These are phyloP conservation scores for Cyclura pinguis DNA, from an alignment of 2,797 vertebrate species.

Conservation along the genomic window DNA sequence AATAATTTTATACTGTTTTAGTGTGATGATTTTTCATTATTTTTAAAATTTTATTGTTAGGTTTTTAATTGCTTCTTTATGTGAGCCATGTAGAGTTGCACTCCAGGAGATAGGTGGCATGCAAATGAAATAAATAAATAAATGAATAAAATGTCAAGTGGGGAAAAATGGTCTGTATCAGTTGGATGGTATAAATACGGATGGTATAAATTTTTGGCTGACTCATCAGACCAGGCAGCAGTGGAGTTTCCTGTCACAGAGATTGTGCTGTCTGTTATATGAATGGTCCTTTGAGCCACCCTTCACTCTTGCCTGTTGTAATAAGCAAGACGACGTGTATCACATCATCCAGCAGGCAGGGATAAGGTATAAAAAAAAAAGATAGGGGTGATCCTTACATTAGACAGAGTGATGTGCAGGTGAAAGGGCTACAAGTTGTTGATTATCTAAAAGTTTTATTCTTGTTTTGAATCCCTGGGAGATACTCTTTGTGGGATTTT, in stretches of 20 bases:
- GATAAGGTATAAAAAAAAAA: not conserved
- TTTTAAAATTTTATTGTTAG: too few relatives aligned
- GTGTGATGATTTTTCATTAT: too few relatives aligned
- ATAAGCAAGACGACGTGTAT: not conserved
- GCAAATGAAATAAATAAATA: too few relatives aligned
- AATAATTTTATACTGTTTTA: too few relatives aligned
- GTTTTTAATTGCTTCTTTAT: too few relatives aligned
- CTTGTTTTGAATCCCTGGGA: not conserved
- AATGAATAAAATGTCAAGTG: too few relatives aligned
- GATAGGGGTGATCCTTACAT: not conserved
- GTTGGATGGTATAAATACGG: not conserved
- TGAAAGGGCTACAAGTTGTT: not conserved
- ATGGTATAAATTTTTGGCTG: not conserved
- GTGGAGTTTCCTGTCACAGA: not conserved
- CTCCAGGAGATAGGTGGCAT: too few relatives aligned
- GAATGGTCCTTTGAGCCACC: not conserved
- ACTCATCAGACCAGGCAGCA: not conserved
- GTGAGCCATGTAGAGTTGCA: too few relatives aligned
- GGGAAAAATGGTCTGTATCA: not conserved
- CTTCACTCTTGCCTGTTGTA: not conserved
- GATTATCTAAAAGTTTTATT: not conserved
- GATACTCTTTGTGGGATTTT: not conserved
- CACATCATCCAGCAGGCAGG: not conserved
- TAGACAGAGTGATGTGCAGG: not conserved
- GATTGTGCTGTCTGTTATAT: not conserved